These are phyloP conservation scores for Melitaea athalia DNA, from an alignment of 2,888 invertebrate species.

Conservation along the genomic window DNA sequence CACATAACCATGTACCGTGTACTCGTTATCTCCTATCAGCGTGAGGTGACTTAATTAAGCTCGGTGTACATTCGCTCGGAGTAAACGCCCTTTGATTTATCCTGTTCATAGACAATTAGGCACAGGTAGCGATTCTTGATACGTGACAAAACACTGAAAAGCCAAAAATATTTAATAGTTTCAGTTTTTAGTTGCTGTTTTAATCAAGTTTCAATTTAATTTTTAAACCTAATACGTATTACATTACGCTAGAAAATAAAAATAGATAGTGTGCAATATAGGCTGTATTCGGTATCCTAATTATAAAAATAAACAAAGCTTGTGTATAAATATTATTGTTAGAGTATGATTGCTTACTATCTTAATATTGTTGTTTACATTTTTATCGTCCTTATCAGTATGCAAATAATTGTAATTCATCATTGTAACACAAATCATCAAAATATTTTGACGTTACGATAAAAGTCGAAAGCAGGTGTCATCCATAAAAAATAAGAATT, in stretches of 20 bases:
- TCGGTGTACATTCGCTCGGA: conserved; percentile 2
- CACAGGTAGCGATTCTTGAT: neutral
- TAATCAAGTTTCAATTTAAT: no score
- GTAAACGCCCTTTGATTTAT: conserved; percentile 15
- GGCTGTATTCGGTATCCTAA: no score
- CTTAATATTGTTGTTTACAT: neutral
- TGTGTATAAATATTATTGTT: neutral
- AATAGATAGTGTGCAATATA: no score
- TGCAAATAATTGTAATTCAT: neutral
- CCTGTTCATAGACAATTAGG: conserved; percentile 18
- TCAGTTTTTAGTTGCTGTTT: neutral
- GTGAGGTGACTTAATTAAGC: conserved; percentile 32
- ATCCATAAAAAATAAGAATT: neutral
- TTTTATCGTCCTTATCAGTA: neutral
- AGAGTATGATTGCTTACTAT: neutral
- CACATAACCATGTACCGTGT: conserved; percentile 4
- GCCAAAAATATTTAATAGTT: neutral
- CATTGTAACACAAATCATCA: neutral
- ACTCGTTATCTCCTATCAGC: conserved; percentile 27
- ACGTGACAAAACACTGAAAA: neutral
- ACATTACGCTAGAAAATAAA: no score
- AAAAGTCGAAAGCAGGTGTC: conserved; percentile 2
- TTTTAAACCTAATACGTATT: no score
- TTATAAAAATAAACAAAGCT: no score
- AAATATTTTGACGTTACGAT: neutral